Evolutionary conservation across 2,113 vertebrate species (phyloP).

Genomic region (Anoura caudifer): DNA sequence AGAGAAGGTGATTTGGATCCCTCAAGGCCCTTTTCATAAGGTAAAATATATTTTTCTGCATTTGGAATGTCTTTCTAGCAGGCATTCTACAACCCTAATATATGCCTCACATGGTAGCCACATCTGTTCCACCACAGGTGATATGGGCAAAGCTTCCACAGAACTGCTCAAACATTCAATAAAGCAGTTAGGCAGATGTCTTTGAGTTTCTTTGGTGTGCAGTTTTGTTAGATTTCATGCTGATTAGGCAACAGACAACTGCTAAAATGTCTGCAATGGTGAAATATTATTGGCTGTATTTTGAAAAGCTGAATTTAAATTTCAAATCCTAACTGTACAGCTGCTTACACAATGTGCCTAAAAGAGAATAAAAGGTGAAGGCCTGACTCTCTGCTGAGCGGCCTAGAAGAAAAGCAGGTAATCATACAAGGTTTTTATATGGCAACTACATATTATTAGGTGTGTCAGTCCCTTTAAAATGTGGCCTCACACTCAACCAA

Average conservation of each 20-base stretch:
- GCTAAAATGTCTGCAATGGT: constrained; percentile 12
- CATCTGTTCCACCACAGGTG: constrained; percentile 74
- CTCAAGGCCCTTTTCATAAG: constrained; percentile 3
- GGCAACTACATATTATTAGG: neutral
- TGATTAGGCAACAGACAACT: constrained; percentile 58
- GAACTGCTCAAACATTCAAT: constrained; percentile 55
- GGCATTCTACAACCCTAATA: constrained; percentile 45
- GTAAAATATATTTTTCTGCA: constrained; percentile 46
- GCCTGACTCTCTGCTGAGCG: neutral
- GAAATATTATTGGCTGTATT: constrained; percentile 61
- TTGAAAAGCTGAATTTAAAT: constrained; percentile 59
- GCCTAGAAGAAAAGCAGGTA: neutral
- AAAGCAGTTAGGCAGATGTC: constrained; percentile 69
- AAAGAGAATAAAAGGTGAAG: constrained; percentile 47
- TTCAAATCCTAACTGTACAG: constrained; percentile 49
- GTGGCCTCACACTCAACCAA: neutral
- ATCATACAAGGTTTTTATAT: neutral
- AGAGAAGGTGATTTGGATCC: constrained; percentile 39
- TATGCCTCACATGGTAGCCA: constrained; percentile 9
- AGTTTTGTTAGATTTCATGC: constrained; percentile 64
- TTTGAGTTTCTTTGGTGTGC: constrained; percentile 52
- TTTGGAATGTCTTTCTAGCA: constrained; percentile 44
- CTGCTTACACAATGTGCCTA: constrained; percentile 11
- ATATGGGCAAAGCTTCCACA: neutral
- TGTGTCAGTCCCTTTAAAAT: neutral